phyloP scores from a whole-genome alignment of 2,888 invertebrate genomes.

The Bruchidius siliquastri region DNA sequence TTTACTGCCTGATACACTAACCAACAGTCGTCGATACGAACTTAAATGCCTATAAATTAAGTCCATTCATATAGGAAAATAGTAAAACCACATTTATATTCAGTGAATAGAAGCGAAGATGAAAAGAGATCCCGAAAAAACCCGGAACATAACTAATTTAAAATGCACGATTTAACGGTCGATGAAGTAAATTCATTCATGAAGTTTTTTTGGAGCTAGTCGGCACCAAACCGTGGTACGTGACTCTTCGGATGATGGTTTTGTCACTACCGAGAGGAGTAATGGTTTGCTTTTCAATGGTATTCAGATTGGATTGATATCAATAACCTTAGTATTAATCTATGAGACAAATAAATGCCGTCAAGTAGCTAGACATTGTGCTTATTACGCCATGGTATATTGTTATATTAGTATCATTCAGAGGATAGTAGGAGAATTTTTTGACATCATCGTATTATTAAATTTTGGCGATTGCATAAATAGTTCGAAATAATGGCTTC shows the following conservation, averaged over 20 bases:
- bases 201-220: neutral
- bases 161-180: slow-evolving; percentile 26
- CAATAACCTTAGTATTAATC: no score
- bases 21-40: neutral
- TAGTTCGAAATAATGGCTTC: no score
- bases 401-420: no score
- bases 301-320: no score
- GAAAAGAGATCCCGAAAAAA: neutral
- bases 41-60: neutral
- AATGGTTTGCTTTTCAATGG: no score
- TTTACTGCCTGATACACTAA: neutral
- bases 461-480: no score
- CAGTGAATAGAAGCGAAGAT: neutral
- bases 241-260: neutral
- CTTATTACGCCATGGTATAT: no score
- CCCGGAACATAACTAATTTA: slow-evolving; percentile 22
- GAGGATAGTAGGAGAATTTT: no score
- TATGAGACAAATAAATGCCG: no score
- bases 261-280: neutral
- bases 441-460: no score
- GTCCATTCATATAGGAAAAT: neutral
- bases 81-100: neutral
- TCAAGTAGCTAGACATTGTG: no score
- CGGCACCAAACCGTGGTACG: neutral
- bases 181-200: neutral